Conservation (phyloP, 2,797 vertebrate genomes). For the Enteromius anoplus region DNA sequence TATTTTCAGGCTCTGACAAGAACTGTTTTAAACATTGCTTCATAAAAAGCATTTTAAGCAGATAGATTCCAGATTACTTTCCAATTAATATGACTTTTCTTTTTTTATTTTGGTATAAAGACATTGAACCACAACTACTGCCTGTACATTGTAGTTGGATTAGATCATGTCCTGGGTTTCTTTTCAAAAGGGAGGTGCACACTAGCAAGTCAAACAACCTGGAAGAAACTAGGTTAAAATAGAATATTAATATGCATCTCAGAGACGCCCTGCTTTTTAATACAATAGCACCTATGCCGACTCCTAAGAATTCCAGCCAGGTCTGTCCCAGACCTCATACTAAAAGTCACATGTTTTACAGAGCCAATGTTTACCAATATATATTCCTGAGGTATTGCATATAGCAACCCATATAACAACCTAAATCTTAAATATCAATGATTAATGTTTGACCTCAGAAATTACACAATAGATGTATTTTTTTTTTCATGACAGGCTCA, state of each 20-base stretch:
- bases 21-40: no score
- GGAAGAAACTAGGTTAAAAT: neutral
- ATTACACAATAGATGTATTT: neutral
- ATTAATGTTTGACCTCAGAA: neutral
- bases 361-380: neutral
- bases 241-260: neutral
- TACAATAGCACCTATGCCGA: neutral
- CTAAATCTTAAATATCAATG: neutral
- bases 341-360: neutral
- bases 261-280: neutral
- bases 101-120: neutral
- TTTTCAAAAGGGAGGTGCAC: neutral
- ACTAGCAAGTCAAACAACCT: slow-evolving; percentile 2
- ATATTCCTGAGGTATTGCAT: neutral
- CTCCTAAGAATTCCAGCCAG: neutral
- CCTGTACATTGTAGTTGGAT: neutral
- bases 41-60: neutral
- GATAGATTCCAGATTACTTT: neutral
- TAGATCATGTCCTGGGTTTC: neutral
- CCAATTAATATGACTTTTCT: neutral
- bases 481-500: neutral
- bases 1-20: neutral
- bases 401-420: neutral
- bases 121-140: neutral
- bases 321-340: neutral